Conservation (phyloP, 2,888 invertebrate species). For the Apodemia mormo region DNA sequence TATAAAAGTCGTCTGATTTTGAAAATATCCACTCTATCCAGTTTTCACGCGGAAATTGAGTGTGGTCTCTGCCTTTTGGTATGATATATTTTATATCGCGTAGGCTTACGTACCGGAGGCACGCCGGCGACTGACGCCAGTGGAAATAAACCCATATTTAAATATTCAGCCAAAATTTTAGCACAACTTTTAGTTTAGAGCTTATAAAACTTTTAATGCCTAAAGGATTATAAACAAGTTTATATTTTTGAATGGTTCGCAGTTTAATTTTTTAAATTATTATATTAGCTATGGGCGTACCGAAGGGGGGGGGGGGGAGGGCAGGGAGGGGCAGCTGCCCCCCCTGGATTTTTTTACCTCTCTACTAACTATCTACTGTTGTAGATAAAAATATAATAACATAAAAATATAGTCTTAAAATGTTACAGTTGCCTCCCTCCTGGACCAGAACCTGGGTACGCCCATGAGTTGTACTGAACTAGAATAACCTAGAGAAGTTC, state of each 20-base stretch:
- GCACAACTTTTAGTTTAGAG: conserved; percentile 16
- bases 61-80: conserved; percentile 37
- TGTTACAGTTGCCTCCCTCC: too few species aligned
- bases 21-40: conserved; percentile 32
- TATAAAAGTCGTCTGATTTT: background rate
- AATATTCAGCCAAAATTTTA: conserved; percentile 18
- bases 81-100: conserved; percentile 36
- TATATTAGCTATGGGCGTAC: too few species aligned
- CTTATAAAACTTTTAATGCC: background rate
- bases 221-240: background rate
- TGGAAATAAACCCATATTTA: conserved; percentile 26
- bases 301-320: too few species aligned
- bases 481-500: too few species aligned
- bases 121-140: conserved; percentile 29
- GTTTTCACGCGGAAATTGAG: conserved; percentile 49
- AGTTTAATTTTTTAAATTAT: too few species aligned
- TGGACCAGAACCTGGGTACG: too few species aligned
- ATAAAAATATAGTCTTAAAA: too few species aligned
- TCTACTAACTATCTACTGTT: too few species aligned
- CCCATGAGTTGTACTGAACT: too few species aligned
- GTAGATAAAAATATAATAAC: too few species aligned
- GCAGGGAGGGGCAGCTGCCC: too few species aligned
- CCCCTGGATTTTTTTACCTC: too few species aligned
- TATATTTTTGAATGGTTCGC: background rate
- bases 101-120: conserved; percentile 27